Base-by-base conservation (phyloP, 37 sponge, comb jelly and placozoan genomes). In the Oscarella lobularis region DNA sequence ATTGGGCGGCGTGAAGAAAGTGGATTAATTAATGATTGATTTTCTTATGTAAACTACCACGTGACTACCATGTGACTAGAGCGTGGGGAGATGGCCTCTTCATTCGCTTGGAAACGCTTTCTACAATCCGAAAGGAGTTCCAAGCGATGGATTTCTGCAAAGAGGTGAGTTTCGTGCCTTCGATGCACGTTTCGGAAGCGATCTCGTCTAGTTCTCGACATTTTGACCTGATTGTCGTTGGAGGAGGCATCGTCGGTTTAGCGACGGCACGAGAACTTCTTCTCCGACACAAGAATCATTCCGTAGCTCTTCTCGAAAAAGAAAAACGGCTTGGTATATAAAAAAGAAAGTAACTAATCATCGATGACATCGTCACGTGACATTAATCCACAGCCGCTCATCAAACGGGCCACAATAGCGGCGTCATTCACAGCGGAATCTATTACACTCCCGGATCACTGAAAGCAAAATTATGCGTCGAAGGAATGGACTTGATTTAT, bases 391-490 rank as follows among this genome's bases (percentile, higher is more conserved):
- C 82, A 94, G 95, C 88, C 32, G 67, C 38, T 29, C 93, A 92
- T 75, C 98, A 96, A 81, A 84, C 93, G 30, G 93, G 93, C 0
- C 90, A 87, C 83, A 96, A 96, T 85, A 96, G 98, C 74, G 98
- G 98, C 27, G 98, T 96, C 27, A 92, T 96, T 34, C 98, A 96
- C 78, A 86, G 79, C 60, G 98, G 98, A 48, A 84, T 96, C 27
- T 96, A 96, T 85, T 96, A 96, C 78, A 82, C 76, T 2, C 93
- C 93, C 0, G 98, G 98, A 1, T 87, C 98, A 35, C 77, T 96
- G 41, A 96, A 93, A 74, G 98, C 98, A 41, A 85, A 79, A 87
- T 84, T 96, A 41, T 96, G 98, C 78, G 98, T 92, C 48, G 84
- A 81, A 66, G 98, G 98, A 27, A 79, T 83, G 30, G 83, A 65